Evolutionary conservation across 2,113 vertebrate genomes (phyloP).

Genomic region (Arizona elegans): DNA sequence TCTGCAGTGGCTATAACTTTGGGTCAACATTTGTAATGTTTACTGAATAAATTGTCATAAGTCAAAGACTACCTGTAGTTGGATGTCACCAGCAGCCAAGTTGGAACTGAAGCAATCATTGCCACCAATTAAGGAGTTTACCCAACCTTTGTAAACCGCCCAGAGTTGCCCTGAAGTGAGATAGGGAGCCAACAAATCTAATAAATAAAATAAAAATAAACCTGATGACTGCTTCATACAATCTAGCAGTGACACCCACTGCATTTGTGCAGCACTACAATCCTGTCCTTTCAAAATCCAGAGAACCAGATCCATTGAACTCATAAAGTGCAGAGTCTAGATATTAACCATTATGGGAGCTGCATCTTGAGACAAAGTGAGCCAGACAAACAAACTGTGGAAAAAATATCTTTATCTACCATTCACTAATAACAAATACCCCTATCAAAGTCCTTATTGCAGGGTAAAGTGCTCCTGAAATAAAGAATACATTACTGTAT

Average conservation of each 20-base stretch:
- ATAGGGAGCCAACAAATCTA: neutral
- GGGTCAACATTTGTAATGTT: neutral
- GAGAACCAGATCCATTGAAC: neutral
- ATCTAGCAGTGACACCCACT: neutral
- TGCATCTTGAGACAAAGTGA: neutral
- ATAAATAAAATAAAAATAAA: neutral
- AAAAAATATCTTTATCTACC: neutral
- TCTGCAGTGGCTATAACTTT: neutral
- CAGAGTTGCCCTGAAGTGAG: neutral
- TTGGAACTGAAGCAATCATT: neutral
- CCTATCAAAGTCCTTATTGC: neutral
- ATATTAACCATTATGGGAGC: neutral
- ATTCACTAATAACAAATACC: neutral
- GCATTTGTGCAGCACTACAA: neutral
- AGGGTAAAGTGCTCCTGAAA: neutral
- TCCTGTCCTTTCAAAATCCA: neutral
- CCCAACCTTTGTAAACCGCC: neutral
- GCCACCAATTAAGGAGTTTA: neutral
- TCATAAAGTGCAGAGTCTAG: neutral
- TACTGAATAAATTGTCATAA: neutral
- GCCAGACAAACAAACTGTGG: neutral
- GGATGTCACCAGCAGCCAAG: neutral
- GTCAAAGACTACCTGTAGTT: neutral
- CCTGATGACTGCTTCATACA: neutral
- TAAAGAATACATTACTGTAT: neutral